Percentiles rank a stretch among this genome's conserved stretches.
Conservation (phyloP, 2,888 invertebrate genomes). For the Archaeoteleia sp. region DNA sequence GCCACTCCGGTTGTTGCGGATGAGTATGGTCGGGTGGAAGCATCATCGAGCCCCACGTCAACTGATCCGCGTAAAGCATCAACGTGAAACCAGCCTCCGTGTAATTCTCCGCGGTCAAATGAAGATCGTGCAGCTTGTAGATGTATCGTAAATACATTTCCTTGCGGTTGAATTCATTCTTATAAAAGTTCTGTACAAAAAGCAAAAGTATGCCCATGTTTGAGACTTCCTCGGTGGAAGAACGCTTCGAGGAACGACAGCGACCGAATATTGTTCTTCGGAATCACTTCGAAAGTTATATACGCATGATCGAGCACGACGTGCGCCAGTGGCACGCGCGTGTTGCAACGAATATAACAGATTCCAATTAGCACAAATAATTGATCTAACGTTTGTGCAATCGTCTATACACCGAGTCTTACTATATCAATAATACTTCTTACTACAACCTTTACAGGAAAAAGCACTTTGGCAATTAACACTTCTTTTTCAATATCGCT, state of each 20-base stretch:
- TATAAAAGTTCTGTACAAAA: conserved; percentile 89
- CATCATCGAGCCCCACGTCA: conserved; percentile 86
- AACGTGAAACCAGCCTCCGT: conserved; percentile 97
- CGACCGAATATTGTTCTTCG: no score
- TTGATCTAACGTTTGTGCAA: conserved; percentile 19
- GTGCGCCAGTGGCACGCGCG: conserved; percentile 22
- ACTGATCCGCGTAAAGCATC: conserved; percentile 92
- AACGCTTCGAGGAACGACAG: no score
- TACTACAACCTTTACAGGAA: conserved; percentile 1
- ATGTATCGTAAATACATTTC: conserved; percentile 98
- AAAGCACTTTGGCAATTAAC: no score
- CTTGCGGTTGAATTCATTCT: conserved; percentile 94
- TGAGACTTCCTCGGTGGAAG: neutral
- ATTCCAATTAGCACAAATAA: conserved; percentile 45
- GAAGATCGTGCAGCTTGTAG: conserved; percentile 94
- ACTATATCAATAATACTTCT: no score
- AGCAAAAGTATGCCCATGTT: conserved; percentile 57
- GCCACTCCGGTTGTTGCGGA: conserved; percentile 89
- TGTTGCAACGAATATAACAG: conserved; percentile 44
- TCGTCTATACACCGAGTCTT: no score
- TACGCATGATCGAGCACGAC: neutral
- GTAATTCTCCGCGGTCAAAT: conserved; percentile 92
- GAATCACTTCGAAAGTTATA: conserved; percentile 5
- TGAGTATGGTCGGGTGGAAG: conserved; percentile 81
- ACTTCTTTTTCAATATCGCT: no score